Conservation (phyloP, 2,888 invertebrate genomes). For the Napeogenes inachia region DNA sequence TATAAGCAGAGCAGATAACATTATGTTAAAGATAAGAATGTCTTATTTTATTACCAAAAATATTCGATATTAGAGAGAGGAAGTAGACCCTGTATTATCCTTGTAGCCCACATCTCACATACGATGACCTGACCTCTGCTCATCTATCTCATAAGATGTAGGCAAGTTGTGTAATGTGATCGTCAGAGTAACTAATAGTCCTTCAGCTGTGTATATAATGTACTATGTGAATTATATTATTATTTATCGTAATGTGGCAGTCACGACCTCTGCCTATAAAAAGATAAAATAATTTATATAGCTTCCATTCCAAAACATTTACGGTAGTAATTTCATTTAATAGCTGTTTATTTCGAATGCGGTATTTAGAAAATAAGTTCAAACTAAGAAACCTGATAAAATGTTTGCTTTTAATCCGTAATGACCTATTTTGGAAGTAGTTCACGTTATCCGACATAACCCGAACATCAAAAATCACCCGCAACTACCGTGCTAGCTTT, state of each 20-base stretch:
- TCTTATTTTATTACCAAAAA: no score
- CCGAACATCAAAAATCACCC: background rate
- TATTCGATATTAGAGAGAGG: no score
- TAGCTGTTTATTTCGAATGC: background rate
- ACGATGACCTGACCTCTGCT: conserved; percentile 24
- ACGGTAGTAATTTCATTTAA: background rate
- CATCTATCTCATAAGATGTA: conserved; percentile 24
- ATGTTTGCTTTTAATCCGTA: conserved; percentile 1
- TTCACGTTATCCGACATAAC: conserved; percentile 1
- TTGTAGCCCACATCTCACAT: conserved; percentile 21
- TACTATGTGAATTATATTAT: background rate
- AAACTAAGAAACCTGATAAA: background rate
- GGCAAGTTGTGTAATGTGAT: conserved; percentile 26
- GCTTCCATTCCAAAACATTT: background rate
- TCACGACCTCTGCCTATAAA: no score
- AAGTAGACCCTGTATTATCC: conserved; percentile 8
- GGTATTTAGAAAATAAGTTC: background rate
- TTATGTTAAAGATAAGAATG: no score
- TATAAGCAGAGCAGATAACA: no score
- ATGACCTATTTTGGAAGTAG: conserved; percentile 5
- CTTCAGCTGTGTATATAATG: background rate
- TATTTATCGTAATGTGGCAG: background rate
- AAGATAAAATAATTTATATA: background rate
- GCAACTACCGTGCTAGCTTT: background rate
- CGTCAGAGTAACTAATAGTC: conserved; percentile 7